Base-by-base conservation (phyloP, 2,113 vertebrate species). In the Cariama cristata region DNA sequence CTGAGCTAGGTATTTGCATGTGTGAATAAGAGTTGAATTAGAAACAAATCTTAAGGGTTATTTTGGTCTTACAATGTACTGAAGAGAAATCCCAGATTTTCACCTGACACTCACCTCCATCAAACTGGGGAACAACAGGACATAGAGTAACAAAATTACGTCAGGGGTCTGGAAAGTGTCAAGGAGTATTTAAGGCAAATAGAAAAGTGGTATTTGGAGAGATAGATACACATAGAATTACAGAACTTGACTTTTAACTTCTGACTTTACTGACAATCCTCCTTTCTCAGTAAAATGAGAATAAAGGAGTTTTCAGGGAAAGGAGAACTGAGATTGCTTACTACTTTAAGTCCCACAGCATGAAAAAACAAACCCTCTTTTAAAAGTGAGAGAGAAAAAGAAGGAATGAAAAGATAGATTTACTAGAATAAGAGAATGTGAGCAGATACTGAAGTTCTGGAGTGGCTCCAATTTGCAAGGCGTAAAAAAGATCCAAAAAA, bases 211-310 rank as follows among this genome's bases (percentile, higher is more conserved):
- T 33, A 33, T 90, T 95, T 60, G 68, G 47, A 86, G 63, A 42
- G 88, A 47, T 66, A 90, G 90, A 90, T 92, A 94, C 92, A 90
- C 75, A 86, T 0, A 52, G 85, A 94, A 68, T n/a, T 83, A 86
- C 82, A 92, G 82, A 91, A 86, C 33, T 44, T 52, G 82, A 77
- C 63, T 93, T 86, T 89, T 68, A 84, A 92, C 79, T 90, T 96
- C 92, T 86, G 67, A 83, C 68, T 94, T 52, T 28, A 9, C 64
- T 87, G 91, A 95, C 86, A 95, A 92, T 69, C 26, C 53, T 55
- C 42, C 68, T 90, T 92, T 95, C 82, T 79, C 40, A 76, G 72
- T 90, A 86, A 93, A 86, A 55, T 40, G 56, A 92, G 68, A 94
- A 88, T 74, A 92, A 95, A 73, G 59, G 79, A 77, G 59, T 90